Base-by-base conservation (phyloP, 2,797 vertebrate species). In the Echeneis naucrates region DNA sequence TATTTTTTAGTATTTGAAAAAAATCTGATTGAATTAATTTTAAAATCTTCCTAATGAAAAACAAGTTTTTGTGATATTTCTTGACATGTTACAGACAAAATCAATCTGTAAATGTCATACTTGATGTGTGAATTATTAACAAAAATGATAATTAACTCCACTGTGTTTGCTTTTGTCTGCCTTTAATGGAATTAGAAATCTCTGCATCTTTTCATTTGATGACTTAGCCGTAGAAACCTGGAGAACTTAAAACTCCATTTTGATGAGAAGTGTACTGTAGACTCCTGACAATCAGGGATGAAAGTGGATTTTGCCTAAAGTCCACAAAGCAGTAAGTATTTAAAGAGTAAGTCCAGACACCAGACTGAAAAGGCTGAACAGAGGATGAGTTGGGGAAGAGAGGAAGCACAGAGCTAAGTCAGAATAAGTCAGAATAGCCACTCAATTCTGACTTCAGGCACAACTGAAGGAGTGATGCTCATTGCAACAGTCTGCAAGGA, bases 331-430 rank as follows among this genome's bases (percentile, higher is more conserved):
- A 50, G 47, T 47, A 55, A 69, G 54, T 64, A 70, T 62, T 72
- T 50, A 75, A 66, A 35, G 30, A 45, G 44, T 69, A 70, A 86
- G 87, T 78, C 78, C 73, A 81, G 70, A 86, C 68, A 67, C n/a
- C 50, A 68, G 69, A 58, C 72, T 58, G 52, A 59, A 78, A 77
- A 57, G 44, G 58, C 69, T 65, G 73, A 81, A 78, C 50, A 45
- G 38, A 48, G 66, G 76, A 84, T 84, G 80, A 91, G 68, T 78
- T 81, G 45, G n/a, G n/a, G n/a, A n/a, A n/a, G n/a, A 79, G 75
- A 75, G 51, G 74, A 69, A 86, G 81, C 64, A 54, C 61, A 54
- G 62, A 72, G 60, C 52, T 51, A 84, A 64, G 32, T 47, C 32
- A 0, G 40, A 63, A 42, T 51, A 84, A 64, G 32, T 47, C 32